Evolutionary conservation across 2,888 invertebrate genomes (phyloP), one percentile per base, ranked within the genome.

Genomic region (Drosophila picticornis): DNA sequence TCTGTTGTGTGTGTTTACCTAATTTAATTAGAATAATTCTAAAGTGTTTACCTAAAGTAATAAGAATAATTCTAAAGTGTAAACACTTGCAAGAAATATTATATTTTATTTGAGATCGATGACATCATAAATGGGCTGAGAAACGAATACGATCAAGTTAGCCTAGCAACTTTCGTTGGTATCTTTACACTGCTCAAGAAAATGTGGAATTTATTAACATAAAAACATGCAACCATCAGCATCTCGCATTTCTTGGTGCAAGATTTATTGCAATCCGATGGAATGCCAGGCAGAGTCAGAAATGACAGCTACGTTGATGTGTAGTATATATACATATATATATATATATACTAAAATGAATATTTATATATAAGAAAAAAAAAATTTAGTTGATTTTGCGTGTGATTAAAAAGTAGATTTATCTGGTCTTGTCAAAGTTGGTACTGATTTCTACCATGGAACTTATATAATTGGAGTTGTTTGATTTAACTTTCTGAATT

Each of bases 191-290:
- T 38, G 13, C 5, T 3, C 1, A 25, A 25, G 34, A 34, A 55
- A 25, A 34, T 16, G 34, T 19, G 9, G 6, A n/a, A 27, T 27
- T 50, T 46, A 46, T 22, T 25, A 46, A 46, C 4, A 46, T 25
- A 25, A 16, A 25, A 46, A 9, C 27, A 25, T 25, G 25, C 27
- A 50, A 50, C 11, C 48, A 52, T 36, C 46, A 46, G 25, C 43
- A 9, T 6, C 16, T 29, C 11, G 29, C 25, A 19, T 1, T 52
- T 56, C 59, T 70, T 50, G 63, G 34, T 75, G 72, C 85, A 82
- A 66, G 75, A 84, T 80, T 80, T 88, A 84, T 74, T 77, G 77
- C 68, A 75, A 72, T 57, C 72, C 81, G 80, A 75, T 80, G 75
- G 77, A 88, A 81, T 81, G 83, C 68, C 88, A 83, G 77, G 36